A percentile compares a stretch with the other conserved stretches of the same genome.
These are phyloP conservation scores for Fragum fragum DNA, from an alignment of 2,888 invertebrate species.

Conservation along the genomic window DNA sequence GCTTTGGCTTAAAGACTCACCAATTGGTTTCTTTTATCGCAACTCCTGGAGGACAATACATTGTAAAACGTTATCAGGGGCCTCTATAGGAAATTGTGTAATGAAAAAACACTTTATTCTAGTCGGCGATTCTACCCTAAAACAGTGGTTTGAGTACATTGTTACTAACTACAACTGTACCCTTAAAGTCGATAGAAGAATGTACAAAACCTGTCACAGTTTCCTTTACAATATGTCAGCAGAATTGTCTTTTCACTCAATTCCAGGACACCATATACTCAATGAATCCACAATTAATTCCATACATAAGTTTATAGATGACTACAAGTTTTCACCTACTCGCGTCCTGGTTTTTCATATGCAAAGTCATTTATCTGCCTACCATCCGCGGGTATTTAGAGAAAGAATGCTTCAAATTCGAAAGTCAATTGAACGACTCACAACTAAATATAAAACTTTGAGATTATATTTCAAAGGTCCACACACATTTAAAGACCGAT, in stretches of 20 bases:
- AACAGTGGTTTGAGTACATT: constrained; percentile 25
- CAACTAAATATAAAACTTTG: background rate
- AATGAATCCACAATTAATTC: background rate
- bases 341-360: constrained; percentile 2
- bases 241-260: background rate
- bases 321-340: background rate
- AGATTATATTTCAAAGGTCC: background rate
- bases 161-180: background rate
- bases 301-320: background rate
- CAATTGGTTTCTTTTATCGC: background rate
- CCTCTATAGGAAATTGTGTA: background rate
- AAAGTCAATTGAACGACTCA: background rate
- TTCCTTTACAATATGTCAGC: background rate
- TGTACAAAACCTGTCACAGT: background rate
- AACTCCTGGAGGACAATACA: background rate
- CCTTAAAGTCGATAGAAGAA: background rate
- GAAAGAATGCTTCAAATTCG: background rate
- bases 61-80: background rate
- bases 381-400: constrained; percentile 1
- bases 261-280: background rate
- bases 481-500: background rate
- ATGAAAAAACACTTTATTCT: constrained; percentile 5
- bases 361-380: background rate
- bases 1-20: background rate
- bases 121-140: constrained; percentile 21